phyloP scores from a whole-genome alignment of 2,797 vertebrate species.

The Helostoma temminkii region DNA sequence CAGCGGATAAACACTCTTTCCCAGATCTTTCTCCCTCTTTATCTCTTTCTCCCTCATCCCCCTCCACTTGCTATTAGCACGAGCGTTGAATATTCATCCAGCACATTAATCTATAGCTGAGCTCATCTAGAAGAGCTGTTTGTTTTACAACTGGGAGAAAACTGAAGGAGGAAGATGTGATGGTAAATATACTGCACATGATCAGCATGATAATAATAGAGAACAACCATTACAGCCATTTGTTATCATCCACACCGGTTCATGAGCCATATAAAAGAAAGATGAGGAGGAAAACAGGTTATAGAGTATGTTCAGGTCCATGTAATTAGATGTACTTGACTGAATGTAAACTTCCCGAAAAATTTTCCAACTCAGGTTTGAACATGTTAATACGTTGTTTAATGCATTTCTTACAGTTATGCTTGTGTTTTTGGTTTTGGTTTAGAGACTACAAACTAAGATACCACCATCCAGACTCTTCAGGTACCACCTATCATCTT shows the following conservation, averaged over 20 bases:
- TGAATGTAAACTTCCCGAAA: too few species aligned
- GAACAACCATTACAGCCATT: too few species aligned
- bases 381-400: too few species aligned
- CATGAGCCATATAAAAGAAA: not conserved
- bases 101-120: conserved; percentile 71
- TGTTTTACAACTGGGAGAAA: conserved; percentile 57
- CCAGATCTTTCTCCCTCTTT: conserved; percentile 24
- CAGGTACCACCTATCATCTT: not conserved
- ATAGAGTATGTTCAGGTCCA: too few species aligned
- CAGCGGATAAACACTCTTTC: conserved; percentile 22
- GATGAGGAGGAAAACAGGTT: too few species aligned
- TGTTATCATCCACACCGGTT: not conserved
- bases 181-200: conserved; percentile 55
- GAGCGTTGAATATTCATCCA: conserved; percentile 70
- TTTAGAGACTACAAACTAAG: too few species aligned
- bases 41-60: not conserved
- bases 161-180: conserved; percentile 41
- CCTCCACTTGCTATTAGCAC: conserved; percentile 43
- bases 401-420: too few species aligned
- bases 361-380: too few species aligned
- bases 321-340: too few species aligned
- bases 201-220: conserved; percentile 31
- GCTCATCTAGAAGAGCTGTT: conserved; percentile 61
- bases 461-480: too few species aligned
- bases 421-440: too few species aligned